A percentile compares a stretch with the other conserved stretches of the same genome.
These are phyloP conservation scores for Nasonia longicornis DNA, from an alignment of 1,140 invertebrate species.

Conservation along the genomic window DNA sequence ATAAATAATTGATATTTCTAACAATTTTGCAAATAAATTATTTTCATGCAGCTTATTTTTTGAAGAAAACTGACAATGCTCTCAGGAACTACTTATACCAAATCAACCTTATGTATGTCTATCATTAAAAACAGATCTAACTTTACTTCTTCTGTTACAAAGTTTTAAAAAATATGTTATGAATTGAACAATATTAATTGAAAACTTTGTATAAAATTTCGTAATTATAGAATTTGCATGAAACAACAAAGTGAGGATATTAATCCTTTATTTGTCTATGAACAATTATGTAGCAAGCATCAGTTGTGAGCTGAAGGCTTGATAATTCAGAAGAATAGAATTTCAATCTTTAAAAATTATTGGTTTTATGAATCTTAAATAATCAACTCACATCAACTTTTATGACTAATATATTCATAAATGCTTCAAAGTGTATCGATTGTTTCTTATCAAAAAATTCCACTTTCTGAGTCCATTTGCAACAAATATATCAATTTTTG, in stretches of 20 bases:
- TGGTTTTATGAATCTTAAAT: constrained; percentile 21
- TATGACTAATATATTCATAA: constrained; percentile 27
- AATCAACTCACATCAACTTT: constrained; percentile 16
- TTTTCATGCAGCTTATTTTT: constrained; percentile 16
- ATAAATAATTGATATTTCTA: constrained; percentile 35
- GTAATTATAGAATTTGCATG: constrained; percentile 26
- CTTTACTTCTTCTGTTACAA: constrained; percentile 36
- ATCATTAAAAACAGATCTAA: constrained; percentile 26
- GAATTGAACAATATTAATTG: constrained; percentile 41
- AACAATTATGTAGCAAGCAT: constrained; percentile 12
- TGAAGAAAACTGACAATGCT: constrained; percentile 16
- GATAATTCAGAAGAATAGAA: constrained; percentile 22
- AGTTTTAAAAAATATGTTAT: constrained; percentile 51
- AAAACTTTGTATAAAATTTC: constrained; percentile 39
- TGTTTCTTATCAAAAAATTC: constrained; percentile 11
- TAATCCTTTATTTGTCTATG: constrained; percentile 12
- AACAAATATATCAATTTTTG: constrained; percentile 12
- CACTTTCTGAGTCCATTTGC: constrained; percentile 15
- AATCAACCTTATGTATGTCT: neutral
- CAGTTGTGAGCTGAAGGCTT: neutral
- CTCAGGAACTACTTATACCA: neutral
- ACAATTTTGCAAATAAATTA: constrained; percentile 23
- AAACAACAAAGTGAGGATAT: constrained; percentile 19
- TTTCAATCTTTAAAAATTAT: constrained; percentile 28
- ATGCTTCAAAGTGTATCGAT: constrained; percentile 2